Base-by-base conservation (phyloP, 2,888 invertebrate species). In the Lamproptera curius region DNA sequence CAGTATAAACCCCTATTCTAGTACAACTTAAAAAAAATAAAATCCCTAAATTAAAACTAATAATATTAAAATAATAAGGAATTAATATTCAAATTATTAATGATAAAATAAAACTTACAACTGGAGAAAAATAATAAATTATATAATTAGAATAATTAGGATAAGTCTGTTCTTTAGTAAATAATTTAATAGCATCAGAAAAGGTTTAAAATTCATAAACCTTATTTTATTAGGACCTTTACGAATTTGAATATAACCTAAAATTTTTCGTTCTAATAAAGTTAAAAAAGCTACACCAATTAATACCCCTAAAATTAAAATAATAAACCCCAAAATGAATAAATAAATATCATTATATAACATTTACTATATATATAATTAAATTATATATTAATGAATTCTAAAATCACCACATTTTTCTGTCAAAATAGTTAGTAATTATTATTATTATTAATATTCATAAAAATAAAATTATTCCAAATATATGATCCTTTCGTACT, bases 201-300 rank as follows among this genome's bases (percentile, higher is more conserved):
- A n/a, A n/a, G n/a, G n/a, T n/a, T n/a, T n/a, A n/a, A n/a, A n/a
- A n/a, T n/a, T n/a, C n/a, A n/a, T n/a, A n/a, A n/a, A n/a, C n/a
- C n/a, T n/a, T n/a, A n/a, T n/a, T n/a, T n/a, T n/a, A n/a, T 91
- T 91, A 10, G 92, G 91, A 0, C 91, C 91, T 57, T 91, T 90
- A 23, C 91, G 91, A 70, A 89, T 70, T 69, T 92, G 91, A 74
- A 91, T 85, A 80, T 90, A 91, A 0, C 90, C 86, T 65, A 92
- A 80, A 56, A 91, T 76, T 56, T 90, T 91, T 11, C 91, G 91
- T 23, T 23, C 23, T 23, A 23, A 8, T n/a, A n/a, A n/a, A n/a
- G n/a, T n/a, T n/a, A n/a, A n/a, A n/a, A n/a, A n/a, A n/a, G n/a
- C n/a, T n/a, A 23, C 56, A 92, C 91, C 55, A 91, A 72, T 67